phyloP scores from a whole-genome alignment of 2,113 vertebrate genomes.

The Cyprinodon variegatus region DNA sequence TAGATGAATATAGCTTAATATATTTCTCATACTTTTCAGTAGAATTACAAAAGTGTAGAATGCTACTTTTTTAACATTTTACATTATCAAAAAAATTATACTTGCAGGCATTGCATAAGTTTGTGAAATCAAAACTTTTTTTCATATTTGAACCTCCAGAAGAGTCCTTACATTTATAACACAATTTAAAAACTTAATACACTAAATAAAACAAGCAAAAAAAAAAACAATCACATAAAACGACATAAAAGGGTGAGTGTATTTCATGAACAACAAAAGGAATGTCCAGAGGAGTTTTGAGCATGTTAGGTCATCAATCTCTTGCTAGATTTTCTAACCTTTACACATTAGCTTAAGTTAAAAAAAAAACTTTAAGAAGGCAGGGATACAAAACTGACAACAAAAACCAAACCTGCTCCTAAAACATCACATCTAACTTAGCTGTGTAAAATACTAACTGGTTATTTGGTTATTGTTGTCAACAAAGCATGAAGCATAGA shows the following conservation, averaged over 20 bases:
- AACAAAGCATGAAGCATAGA: not conserved
- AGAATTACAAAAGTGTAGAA: slow-evolving; percentile 12
- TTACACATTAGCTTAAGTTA: not conserved
- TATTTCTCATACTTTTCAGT: slow-evolving; percentile 20
- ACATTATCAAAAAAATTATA: too few species aligned
- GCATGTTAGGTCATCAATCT: not conserved
- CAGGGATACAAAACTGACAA: not conserved
- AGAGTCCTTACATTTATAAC: not conserved
- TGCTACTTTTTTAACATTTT: slow-evolving; percentile 20
- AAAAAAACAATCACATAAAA: not conserved
- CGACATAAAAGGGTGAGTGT: too few species aligned
- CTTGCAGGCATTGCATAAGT: slow-evolving; percentile 16
- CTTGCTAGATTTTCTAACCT: not conserved
- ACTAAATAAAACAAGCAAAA: slow-evolving; percentile 6
- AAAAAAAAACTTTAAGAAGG: not conserved
- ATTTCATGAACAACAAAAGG: not conserved
- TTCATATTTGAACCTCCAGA: not conserved
- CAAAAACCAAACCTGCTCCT: not conserved
- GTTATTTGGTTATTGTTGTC: not conserved
- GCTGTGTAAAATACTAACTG: not conserved
- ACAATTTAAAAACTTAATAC: not conserved
- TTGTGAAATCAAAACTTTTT: slow-evolving; percentile 16
- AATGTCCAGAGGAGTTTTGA: not conserved
- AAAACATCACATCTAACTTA: not conserved
- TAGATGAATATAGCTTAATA: slow-evolving; percentile 19